Conservation (phyloP, 2,797 vertebrate genomes). For the Leptatherina wallacei region DNA sequence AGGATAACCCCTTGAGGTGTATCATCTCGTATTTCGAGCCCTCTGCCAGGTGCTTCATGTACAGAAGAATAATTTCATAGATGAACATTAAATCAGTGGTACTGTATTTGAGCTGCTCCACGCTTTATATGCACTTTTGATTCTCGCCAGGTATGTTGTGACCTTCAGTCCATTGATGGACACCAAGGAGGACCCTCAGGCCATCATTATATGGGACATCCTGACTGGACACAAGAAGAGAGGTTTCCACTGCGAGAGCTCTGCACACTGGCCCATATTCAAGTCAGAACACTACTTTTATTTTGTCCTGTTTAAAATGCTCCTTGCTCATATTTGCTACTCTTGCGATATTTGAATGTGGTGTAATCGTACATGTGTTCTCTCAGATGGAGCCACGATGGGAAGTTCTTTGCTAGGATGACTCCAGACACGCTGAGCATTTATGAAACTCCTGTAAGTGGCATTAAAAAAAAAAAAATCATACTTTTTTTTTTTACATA, state of each 20-base stretch:
- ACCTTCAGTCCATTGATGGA: slow-evolving; percentile 98
- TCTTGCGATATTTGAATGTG: background rate
- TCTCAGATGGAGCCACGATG: slow-evolving; percentile 95
- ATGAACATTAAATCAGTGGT: background rate
- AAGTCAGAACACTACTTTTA: slow-evolving; percentile 80
- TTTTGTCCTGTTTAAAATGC: background rate
- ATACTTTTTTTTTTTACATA: background rate
- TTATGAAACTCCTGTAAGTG: slow-evolving; percentile 95
- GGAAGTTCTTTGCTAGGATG: slow-evolving; percentile 99
- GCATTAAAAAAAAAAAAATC: background rate
- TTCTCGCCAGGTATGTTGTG: slow-evolving; percentile 89
- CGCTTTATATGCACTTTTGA: background rate
- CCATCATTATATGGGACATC: slow-evolving; percentile 99
- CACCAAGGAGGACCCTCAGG: slow-evolving; percentile 97
- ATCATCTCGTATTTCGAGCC: too few species aligned
- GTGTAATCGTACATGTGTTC: slow-evolving; percentile 23
- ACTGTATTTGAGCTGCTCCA: background rate
- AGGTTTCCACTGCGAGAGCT: slow-evolving; percentile 98
- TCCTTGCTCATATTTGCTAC: background rate
- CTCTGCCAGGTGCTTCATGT: background rate
- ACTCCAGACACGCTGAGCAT: slow-evolving; percentile 95
- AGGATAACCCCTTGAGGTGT: too few species aligned
- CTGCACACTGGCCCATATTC: slow-evolving; percentile 99
- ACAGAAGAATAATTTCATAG: background rate
- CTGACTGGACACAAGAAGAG: slow-evolving; percentile 97